These are phyloP conservation scores for Oryzias dopingdopingensis DNA, from an alignment of 2,797 vertebrate species.

Conservation along the genomic window DNA sequence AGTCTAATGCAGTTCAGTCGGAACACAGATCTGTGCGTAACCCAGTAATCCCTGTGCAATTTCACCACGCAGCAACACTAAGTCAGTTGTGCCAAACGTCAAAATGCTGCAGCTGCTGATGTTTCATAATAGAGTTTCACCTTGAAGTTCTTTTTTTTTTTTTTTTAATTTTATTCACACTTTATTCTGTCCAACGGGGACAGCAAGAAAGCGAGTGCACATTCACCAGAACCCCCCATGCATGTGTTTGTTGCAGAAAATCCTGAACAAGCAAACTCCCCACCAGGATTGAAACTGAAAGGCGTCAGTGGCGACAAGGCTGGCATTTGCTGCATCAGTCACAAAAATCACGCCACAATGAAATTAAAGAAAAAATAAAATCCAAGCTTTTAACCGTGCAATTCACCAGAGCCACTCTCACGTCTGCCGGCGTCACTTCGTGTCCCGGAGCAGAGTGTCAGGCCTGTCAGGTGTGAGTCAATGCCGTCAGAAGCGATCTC, in stretches of 20 bases:
- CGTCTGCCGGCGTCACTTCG: constrained; percentile 30
- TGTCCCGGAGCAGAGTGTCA: constrained; percentile 51
- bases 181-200: too few species aligned
- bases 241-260: too few species aligned
- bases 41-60: not conserved
- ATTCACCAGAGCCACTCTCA: constrained; percentile 26
- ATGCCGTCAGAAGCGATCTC: constrained; percentile 75
- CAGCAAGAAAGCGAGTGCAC: too few species aligned
- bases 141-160: not conserved
- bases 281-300: too few species aligned
- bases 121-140: constrained; percentile 11
- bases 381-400: constrained; percentile 15
- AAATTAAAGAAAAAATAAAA: constrained; percentile 9
- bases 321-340: too few species aligned
- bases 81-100: constrained; percentile 15
- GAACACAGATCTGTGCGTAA: constrained; percentile 8
- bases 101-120: constrained; percentile 13
- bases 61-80: not conserved
- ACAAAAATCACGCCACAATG: not conserved
- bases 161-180: too few species aligned
- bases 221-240: too few species aligned
- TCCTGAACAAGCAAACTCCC: too few species aligned
- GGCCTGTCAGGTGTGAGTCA: constrained; percentile 73
- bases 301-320: too few species aligned
- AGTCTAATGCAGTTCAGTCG: constrained; percentile 8